Percentiles rank a stretch among this genome's conserved stretches.
These are phyloP conservation scores for Phytoseiulus persimilis DNA, from an alignment of 2,888 invertebrate genomes.

Conservation along the genomic window DNA sequence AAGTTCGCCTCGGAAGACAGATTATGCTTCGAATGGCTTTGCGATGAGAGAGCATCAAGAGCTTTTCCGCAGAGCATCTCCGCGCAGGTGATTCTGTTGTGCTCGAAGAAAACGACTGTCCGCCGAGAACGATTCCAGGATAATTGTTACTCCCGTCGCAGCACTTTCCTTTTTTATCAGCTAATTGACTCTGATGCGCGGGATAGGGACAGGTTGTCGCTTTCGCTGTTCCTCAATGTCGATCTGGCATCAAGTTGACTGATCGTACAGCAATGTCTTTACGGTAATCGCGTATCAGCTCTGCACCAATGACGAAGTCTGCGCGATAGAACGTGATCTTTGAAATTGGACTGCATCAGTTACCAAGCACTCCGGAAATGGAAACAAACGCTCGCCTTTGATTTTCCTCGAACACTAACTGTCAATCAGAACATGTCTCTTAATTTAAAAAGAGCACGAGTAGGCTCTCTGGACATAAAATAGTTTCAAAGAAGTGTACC, in stretches of 20 bases:
- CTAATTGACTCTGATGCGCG: background rate
- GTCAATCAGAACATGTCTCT: background rate
- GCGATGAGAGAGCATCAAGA: no score
- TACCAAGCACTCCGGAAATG: background rate
- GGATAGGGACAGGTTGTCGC: background rate
- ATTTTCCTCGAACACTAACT: background rate
- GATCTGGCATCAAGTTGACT: background rate
- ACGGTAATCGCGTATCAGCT: background rate
- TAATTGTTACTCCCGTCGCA: background rate
- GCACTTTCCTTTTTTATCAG: background rate
- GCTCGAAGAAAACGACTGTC: background rate
- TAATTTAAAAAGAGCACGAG: background rate
- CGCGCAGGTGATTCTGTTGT: background rate
- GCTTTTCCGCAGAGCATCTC: background rate
- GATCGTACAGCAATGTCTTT: background rate
- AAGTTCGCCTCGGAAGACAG: background rate
- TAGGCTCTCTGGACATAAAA: no score
- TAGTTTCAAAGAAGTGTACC: no score
- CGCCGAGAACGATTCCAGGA: background rate
- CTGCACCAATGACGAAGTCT: background rate
- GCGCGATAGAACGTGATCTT: background rate
- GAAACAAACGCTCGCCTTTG: background rate
- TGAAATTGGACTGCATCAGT: background rate
- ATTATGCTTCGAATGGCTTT: background rate
- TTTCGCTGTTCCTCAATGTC: background rate